phyloP scores from a whole-genome alignment of 2,113 vertebrate genomes.

The Clarias batrachus region DNA sequence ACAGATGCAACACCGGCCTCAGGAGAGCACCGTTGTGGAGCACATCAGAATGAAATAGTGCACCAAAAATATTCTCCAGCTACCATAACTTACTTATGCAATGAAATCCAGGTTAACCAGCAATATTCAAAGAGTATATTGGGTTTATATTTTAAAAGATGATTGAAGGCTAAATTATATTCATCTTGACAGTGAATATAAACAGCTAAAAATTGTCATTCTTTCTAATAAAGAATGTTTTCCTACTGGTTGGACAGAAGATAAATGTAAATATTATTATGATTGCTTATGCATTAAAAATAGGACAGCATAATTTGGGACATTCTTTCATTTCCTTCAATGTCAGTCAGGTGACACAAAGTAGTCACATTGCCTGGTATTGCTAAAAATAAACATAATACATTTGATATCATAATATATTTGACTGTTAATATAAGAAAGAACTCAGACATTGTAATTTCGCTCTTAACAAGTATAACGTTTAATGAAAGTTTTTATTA shows the following conservation, averaged over 20 bases:
- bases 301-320: slow-evolving; percentile 13
- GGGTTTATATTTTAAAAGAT: background rate
- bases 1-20: background rate
- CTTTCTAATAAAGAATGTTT: background rate
- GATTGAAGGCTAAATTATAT: background rate
- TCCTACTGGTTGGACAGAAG: background rate
- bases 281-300: slow-evolving; percentile 12
- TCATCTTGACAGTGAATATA: background rate
- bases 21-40: background rate
- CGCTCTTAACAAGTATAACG: background rate
- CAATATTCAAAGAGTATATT: background rate
- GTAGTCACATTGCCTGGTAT: background rate
- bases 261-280: background rate
- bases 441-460: background rate
- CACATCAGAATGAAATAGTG: background rate
- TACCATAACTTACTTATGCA: background rate
- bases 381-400: background rate
- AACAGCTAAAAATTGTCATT: background rate
- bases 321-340: slow-evolving; percentile 5
- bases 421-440: background rate
- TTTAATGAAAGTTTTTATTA: background rate
- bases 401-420: background rate
- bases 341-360: slow-evolving; percentile 5
- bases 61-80: background rate
- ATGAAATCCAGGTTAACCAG: background rate